Evolutionary conservation across 2,888 invertebrate species (phyloP).

Genomic region (Stegophylla sp.): DNA sequence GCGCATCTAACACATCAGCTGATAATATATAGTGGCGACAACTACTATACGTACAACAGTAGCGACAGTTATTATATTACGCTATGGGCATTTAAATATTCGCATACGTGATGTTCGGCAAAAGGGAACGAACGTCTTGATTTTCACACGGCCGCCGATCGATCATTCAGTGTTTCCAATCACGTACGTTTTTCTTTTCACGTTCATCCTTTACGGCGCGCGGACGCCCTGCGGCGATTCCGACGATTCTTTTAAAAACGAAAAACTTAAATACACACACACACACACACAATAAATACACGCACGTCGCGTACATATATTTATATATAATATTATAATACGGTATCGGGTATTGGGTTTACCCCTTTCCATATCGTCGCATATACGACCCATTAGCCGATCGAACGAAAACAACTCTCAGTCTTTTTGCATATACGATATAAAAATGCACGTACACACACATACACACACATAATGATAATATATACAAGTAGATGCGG

Average conservation of each 20-base stretch:
- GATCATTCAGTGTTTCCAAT: constrained; percentile 47
- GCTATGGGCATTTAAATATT: constrained; percentile 28
- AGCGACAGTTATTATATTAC: constrained; percentile 23
- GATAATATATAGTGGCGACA: background rate
- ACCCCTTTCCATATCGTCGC: background rate
- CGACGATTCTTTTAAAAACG: constrained; percentile 20
- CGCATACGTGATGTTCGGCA: constrained; percentile 1
- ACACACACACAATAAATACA: constrained; percentile 12
- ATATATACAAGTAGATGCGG: constrained; percentile 9
- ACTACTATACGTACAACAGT: no score
- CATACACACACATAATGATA: background rate
- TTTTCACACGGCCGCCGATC: constrained; percentile 49
- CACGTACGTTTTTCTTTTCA: constrained; percentile 33
- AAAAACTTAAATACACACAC: constrained; percentile 28
- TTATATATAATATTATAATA: background rate
- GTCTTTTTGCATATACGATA: constrained; percentile 33
- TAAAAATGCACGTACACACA: constrained; percentile 6
- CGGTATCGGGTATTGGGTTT: background rate
- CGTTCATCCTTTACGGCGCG: background rate
- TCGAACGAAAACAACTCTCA: constrained; percentile 51
- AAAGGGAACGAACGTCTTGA: constrained; percentile 13
- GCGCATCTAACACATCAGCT: no score
- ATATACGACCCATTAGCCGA: constrained; percentile 42
- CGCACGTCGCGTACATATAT: no score
- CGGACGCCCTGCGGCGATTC: constrained; percentile 51